Base-by-base conservation (phyloP, 2,113 vertebrate species). In the Lonchura striata region DNA sequence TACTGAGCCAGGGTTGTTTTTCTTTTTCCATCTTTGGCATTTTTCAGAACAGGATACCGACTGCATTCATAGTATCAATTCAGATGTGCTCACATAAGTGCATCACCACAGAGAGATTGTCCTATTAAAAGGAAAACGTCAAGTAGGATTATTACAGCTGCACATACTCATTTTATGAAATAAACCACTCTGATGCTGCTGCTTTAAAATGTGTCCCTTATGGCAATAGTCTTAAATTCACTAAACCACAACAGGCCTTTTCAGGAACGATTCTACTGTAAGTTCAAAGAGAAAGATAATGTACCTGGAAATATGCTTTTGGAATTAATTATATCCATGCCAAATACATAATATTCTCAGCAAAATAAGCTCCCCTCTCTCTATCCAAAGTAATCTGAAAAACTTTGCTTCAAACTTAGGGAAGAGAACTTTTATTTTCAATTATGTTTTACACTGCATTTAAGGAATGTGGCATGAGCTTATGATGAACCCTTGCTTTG, bases 61-160 rank as follows among this genome's bases (percentile, higher is more conserved):
- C 1, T 84, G 31, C 33, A 84, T 54, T 78, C 60, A 93, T 7
- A 30, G 9, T 11, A n/a, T 59, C 30, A 50, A 6, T 75, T 75
- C 60, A 71, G 50, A 70, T 59, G 10, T 39, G 22, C 49, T 90
- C 52, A 54, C 0, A 0, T 66, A 79, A 68, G 20, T 46, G 28
- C 2, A 5, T 8, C n/a, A 65, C 10, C 39, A 50, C 0, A 0
- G 15, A 86, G 27, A 83, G 30, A 52, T 13, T 27, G 25, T 23
- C 23, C 33, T 90, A 50, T 60, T 54, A 42, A 85, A 85, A 59
- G 18, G 33, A 46, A 39, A 81, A 57, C 2, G 6, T 49, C 11
- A 6, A 88, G 75, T 4, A 70, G 30, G 15, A 68, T 64, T 75
- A 39, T 52, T 82, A 56, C 7, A 53, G 33, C 19, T 71, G 49